A percentile compares a stretch with the other conserved stretches of the same genome.
phyloP scores from a whole-genome alignment of 2,888 invertebrate genomes.

The Protonemura montana region DNA sequence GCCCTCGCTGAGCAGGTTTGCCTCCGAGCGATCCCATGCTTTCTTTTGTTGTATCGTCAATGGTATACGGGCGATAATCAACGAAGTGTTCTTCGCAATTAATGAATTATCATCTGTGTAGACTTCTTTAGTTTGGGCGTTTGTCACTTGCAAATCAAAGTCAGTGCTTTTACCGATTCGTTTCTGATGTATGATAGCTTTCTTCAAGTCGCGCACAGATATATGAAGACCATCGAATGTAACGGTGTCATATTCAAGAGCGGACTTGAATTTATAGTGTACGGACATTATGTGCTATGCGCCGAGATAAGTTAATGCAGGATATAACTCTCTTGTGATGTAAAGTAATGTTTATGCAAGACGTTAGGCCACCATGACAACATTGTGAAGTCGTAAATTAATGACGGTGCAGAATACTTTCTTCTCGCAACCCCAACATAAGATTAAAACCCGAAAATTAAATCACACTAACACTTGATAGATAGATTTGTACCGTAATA shows the following conservation, averaged over 20 bases:
- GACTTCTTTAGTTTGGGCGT: conserved; percentile 97
- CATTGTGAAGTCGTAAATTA: background rate
- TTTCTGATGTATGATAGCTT: conserved; percentile 93
- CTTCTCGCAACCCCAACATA: background rate
- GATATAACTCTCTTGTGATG: background rate
- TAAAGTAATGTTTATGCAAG: background rate
- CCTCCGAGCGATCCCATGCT: conserved; percentile 59
- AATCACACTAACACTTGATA: background rate
- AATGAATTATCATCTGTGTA: conserved; percentile 90
- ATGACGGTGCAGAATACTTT: background rate
- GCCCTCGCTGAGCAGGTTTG: conserved; percentile 50
- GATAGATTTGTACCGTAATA: background rate
- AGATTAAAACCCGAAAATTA: background rate
- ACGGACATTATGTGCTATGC: conserved; percentile 76
- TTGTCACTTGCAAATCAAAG: conserved; percentile 95
- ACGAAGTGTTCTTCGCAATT: conserved; percentile 96
- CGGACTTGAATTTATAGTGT: conserved; percentile 98
- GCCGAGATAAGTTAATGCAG: background rate
- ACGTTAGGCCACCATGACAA: background rate
- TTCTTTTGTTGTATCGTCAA: conserved; percentile 80
- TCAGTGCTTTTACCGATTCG: conserved; percentile 92
- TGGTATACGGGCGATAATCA: conserved; percentile 93
- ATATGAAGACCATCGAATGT: conserved; percentile 97
- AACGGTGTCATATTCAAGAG: conserved; percentile 93
- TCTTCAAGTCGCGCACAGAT: conserved; percentile 93